Evolutionary conservation across 2,797 vertebrate genomes (phyloP).

Genomic region (Austrolebias charrua): DNA sequence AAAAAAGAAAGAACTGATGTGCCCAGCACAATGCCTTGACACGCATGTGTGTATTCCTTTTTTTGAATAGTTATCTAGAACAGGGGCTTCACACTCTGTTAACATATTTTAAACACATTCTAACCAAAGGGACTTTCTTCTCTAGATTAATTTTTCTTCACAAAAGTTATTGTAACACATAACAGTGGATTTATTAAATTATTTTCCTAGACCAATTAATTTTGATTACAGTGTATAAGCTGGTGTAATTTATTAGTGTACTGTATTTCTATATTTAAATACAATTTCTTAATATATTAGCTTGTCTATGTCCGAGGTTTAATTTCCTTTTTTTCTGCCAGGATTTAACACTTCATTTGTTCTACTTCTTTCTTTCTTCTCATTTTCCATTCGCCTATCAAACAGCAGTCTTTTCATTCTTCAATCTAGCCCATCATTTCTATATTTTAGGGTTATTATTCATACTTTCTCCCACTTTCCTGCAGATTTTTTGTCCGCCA

Average conservation of each 20-base stretch:
- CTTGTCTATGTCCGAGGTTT: neutral
- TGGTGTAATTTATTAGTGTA: constrained; percentile 11
- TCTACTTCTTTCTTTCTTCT: neutral
- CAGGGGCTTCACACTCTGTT: neutral
- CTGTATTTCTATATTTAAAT: neutral
- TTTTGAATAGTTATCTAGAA: neutral
- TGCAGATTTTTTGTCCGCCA: neutral
- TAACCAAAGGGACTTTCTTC: neutral
- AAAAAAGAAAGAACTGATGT: neutral
- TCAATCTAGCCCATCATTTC: neutral
- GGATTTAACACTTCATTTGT: neutral
- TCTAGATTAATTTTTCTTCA: neutral
- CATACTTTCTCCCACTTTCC: neutral
- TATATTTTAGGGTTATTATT: neutral
- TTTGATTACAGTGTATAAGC: constrained; percentile 21
- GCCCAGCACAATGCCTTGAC: neutral
- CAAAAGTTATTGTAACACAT: neutral
- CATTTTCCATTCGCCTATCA: neutral
- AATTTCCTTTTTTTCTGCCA: neutral
- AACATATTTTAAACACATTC: neutral
- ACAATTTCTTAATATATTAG: constrained; percentile 14
- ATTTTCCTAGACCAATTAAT: constrained; percentile 21
- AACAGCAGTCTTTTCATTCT: neutral
- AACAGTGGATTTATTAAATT: constrained; percentile 6
- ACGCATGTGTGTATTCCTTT: neutral